Base-by-base conservation (phyloP, 2,888 invertebrate genomes). In the Nephrotoma flavescens region DNA sequence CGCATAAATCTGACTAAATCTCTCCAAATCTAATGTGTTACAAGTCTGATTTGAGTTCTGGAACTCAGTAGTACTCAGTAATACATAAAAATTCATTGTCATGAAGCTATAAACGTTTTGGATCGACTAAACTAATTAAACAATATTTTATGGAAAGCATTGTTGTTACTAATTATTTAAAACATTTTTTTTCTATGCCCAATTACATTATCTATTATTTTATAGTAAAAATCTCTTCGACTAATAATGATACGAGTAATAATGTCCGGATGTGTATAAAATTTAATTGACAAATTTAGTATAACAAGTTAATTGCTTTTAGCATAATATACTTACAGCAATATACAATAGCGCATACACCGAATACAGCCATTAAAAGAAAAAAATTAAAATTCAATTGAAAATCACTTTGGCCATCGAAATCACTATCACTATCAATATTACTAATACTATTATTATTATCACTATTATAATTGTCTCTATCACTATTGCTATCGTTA, bases 281-380 rank as follows among this genome's bases (percentile, higher is more conserved):
- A 52, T 4, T 52, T 52, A 52, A 31, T 31, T 71, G 5, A 31
- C 11, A 15, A 4, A 9, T 71, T 71, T 71, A 71, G 11, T 0
- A 1, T 31, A 31, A 71, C 4, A 31, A 31, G 31, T 9, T 71
- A 71, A 71, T 31, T 71, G 31, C 9, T 31, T 9, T 31, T 31
- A 71, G 15, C 57, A 19, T 57, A 71, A 7, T 12, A n/a, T 84
- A 93, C 94, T 93, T 89, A 94, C 94, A 92, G 47, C 92, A 91
- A 89, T 94, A 94, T 57, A 93, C 91, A 86, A 93, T 89, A n/a
- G 92, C 92, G 86, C 92, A 91, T 85, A 93, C 89, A 87, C 92
- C 92, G 89, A 93, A 91, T 86, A 92, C 90, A 88, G 88, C 91
- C 90, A 88, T 92, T 89, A 88, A 93, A 88, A 90, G 92, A 91